Percentiles rank a stretch among this genome's conserved stretches.
Evolutionary conservation across 2,888 invertebrate species (phyloP).

Genomic region (Trichopria drosophilae): DNA sequence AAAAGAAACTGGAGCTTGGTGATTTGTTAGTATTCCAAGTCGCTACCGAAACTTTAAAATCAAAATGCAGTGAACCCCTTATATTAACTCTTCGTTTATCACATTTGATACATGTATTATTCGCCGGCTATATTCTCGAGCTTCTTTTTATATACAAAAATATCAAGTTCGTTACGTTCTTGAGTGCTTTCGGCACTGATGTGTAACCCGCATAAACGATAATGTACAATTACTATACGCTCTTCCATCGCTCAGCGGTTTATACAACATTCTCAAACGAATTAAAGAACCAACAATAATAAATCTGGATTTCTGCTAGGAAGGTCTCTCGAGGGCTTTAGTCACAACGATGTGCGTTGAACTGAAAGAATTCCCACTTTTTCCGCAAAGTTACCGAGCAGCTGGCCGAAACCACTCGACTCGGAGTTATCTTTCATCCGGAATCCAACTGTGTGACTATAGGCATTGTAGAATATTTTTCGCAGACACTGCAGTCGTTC

Average conservation of each 20-base stretch:
- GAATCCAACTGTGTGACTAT: conserved; percentile 62
- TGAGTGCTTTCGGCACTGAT: conserved; percentile 36
- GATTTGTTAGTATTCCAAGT: too few species aligned
- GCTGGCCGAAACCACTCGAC: conserved; percentile 58
- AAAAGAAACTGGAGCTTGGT: too few species aligned
- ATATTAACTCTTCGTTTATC: too few species aligned
- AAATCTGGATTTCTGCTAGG: neutral
- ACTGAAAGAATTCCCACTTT: conserved; percentile 62
- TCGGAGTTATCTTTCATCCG: conserved; percentile 61
- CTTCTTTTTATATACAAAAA: conserved; percentile 57
- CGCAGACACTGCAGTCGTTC: conserved; percentile 62
- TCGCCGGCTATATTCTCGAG: too few species aligned
- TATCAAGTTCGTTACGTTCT: conserved; percentile 54
- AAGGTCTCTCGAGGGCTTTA: conserved; percentile 22
- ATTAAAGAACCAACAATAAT: conserved; percentile 38
- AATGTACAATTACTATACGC: conserved; percentile 44
- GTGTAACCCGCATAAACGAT: conserved; percentile 43
- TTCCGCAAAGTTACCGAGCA: conserved; percentile 64
- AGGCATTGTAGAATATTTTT: conserved; percentile 63
- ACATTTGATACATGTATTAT: too few species aligned
- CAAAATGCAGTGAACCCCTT: too few species aligned
- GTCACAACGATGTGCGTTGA: conserved; percentile 56
- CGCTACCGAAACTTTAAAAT: too few species aligned
- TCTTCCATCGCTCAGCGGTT: conserved; percentile 18
- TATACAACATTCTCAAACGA: conserved; percentile 41